Conservation (phyloP, 2,888 invertebrate species). For the Deroplatys truncata region DNA sequence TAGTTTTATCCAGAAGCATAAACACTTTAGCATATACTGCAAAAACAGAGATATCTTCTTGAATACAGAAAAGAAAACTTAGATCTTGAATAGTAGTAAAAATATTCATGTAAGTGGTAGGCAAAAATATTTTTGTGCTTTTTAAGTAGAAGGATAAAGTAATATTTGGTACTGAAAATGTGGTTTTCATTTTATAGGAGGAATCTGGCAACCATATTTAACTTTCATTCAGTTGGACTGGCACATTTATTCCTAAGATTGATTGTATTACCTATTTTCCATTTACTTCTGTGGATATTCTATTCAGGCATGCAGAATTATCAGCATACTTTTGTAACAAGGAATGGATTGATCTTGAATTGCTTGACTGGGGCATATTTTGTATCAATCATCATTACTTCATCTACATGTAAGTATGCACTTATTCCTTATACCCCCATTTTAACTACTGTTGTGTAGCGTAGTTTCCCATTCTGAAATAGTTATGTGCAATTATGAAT, state of each 20-base stretch:
- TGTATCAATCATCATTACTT: constrained; percentile 63
- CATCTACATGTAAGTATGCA: constrained; percentile 60
- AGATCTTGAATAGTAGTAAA: no score
- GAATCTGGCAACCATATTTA: constrained; percentile 72
- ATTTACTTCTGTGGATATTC: constrained; percentile 74
- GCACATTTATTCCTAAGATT: constrained; percentile 72
- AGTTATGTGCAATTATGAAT: no score
- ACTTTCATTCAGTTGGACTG: constrained; percentile 69
- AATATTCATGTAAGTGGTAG: no score
- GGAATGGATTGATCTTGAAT: constrained; percentile 67
- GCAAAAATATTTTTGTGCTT: no score
- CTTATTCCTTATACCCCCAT: not conserved
- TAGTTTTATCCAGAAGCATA: no score
- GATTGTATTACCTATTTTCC: constrained; percentile 69
- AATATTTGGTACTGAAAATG: not conserved
- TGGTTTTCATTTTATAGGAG: constrained; percentile 52
- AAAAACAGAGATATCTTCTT: no score
- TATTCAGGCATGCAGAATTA: constrained; percentile 65
- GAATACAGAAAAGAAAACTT: no score
- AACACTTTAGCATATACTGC: no score
- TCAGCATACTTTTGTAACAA: constrained; percentile 66
- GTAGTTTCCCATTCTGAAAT: no score
- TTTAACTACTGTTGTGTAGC: no score
- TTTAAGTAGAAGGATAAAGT: not conserved
- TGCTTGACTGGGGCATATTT: constrained; percentile 64